phyloP scores from a whole-genome alignment of 2,113 vertebrate genomes.

The Poecilia latipinna region DNA sequence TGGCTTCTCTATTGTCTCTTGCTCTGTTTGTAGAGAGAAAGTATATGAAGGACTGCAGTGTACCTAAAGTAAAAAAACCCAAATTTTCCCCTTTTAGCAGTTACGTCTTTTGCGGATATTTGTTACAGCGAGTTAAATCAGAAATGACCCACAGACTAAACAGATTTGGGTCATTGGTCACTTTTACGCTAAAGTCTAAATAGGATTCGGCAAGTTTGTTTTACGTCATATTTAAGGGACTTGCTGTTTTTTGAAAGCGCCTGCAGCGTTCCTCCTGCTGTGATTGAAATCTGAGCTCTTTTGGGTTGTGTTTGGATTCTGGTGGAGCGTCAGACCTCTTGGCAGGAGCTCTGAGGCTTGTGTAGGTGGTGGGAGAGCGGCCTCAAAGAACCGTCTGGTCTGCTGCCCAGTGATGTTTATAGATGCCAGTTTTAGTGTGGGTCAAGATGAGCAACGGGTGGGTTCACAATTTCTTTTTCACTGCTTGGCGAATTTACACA shows the following conservation, averaged over 20 bases:
- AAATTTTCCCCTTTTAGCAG: slow-evolving; percentile 1
- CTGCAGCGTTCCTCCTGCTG: slow-evolving; percentile 34
- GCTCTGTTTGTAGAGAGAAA: slow-evolving; percentile 21
- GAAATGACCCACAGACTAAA: slow-evolving; percentile 6
- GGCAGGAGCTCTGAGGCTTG: slow-evolving; percentile 33
- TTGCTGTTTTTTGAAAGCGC: slow-evolving; percentile 28
- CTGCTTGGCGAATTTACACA: not conserved
- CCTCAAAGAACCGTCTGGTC: slow-evolving; percentile 26
- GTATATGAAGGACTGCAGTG: slow-evolving; percentile 10
- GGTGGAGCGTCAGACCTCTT: slow-evolving; percentile 37
- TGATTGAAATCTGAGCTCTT: slow-evolving; percentile 63
- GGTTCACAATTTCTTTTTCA: not conserved
- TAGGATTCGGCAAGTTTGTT: slow-evolving; percentile 6
- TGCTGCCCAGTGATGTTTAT: slow-evolving; percentile 48
- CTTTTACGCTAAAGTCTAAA: slow-evolving; percentile 11
- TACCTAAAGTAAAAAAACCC: slow-evolving; percentile 10
- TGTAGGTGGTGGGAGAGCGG: slow-evolving; percentile 20
- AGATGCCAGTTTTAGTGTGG: slow-evolving; percentile 44
- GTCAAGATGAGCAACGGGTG: not conserved
- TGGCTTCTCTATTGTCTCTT: slow-evolving; percentile 35
- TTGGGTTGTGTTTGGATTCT: slow-evolving; percentile 46
- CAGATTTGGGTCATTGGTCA: slow-evolving; percentile 17
- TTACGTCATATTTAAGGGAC: slow-evolving; percentile 15
- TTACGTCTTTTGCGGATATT: slow-evolving; percentile 7
- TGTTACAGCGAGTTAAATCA: too few species aligned